phyloP scores from a whole-genome alignment of 2,888 invertebrate genomes.

The Cactoblastis cactorum region DNA sequence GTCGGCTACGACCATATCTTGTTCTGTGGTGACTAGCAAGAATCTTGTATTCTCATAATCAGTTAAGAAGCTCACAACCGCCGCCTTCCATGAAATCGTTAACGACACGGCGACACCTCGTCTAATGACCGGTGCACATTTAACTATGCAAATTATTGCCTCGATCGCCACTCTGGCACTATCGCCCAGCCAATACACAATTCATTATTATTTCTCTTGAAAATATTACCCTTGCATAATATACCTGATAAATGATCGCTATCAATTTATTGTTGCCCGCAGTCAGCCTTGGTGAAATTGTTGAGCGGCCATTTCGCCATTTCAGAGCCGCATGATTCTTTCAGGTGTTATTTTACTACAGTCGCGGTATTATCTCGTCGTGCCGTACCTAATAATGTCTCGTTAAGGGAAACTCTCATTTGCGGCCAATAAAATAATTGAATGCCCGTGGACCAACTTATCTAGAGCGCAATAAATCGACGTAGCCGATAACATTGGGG shows the following conservation, averaged over 20 bases:
- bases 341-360: constrained; percentile 25
- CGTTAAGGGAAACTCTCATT: constrained; percentile 36
- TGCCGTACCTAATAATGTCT: constrained; percentile 32
- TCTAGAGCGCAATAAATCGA: constrained; percentile 59
- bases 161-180: constrained; percentile 19
- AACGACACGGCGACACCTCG: constrained; percentile 46
- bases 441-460: constrained; percentile 44
- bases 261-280: constrained; percentile 29
- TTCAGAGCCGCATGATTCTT: constrained; percentile 26
- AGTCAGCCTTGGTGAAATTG: constrained; percentile 26
- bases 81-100: constrained; percentile 49
- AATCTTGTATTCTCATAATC: constrained; percentile 40
- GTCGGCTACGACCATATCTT: constrained; percentile 18
- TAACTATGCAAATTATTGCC: constrained; percentile 48
- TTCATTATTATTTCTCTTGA: constrained; percentile 33
- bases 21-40: constrained; percentile 24
- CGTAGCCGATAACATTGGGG: constrained; percentile 44
- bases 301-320: constrained; percentile 23
- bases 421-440: constrained; percentile 43
- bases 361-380: constrained; percentile 25
- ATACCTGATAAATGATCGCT: constrained; percentile 29
- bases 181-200: constrained; percentile 28
- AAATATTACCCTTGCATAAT: constrained; percentile 34
- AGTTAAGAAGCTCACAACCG: constrained; percentile 27
- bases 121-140: constrained; percentile 40